phyloP scores from a whole-genome alignment of 1,140 invertebrate species.

The Drosophila rufa region DNA sequence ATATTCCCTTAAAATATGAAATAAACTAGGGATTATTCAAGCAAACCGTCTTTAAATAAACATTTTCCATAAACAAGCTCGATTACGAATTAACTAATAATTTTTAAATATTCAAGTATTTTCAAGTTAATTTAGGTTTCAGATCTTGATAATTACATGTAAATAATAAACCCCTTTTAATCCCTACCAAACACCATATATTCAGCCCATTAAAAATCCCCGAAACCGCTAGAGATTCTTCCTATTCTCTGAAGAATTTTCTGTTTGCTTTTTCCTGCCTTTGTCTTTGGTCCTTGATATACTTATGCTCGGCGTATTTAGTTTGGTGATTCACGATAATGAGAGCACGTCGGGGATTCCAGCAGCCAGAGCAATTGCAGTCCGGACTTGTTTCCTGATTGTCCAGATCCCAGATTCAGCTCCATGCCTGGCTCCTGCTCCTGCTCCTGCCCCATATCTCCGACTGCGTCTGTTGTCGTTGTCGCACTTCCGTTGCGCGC shows the following conservation, averaged over 20 bases:
- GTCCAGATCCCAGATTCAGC: constrained; percentile 20
- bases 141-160: not conserved
- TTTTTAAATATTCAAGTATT: not conserved
- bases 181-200: not conserved
- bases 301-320: constrained; percentile 49
- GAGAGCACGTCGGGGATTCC: constrained; percentile 54
- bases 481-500: constrained; percentile 79
- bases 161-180: not conserved
- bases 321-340: constrained; percentile 72
- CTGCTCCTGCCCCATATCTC: constrained; percentile 8
- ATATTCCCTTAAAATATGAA: not conserved
- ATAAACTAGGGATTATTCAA: not conserved
- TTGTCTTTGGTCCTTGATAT: constrained; percentile 10
- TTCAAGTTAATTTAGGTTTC: not conserved
- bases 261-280: not conserved
- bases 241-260: not conserved
- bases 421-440: not conserved
- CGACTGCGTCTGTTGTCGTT: constrained; percentile 42
- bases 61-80: not conserved
- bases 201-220: not conserved
- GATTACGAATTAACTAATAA: not conserved
- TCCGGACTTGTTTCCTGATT: constrained; percentile 58
- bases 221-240: too few relatives aligned
- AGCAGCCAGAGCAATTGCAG: constrained; percentile 58
- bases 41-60: not conserved